Evolutionary conservation across 2,888 invertebrate species (phyloP).

Genomic region (Leptarthrus brevirostris): DNA sequence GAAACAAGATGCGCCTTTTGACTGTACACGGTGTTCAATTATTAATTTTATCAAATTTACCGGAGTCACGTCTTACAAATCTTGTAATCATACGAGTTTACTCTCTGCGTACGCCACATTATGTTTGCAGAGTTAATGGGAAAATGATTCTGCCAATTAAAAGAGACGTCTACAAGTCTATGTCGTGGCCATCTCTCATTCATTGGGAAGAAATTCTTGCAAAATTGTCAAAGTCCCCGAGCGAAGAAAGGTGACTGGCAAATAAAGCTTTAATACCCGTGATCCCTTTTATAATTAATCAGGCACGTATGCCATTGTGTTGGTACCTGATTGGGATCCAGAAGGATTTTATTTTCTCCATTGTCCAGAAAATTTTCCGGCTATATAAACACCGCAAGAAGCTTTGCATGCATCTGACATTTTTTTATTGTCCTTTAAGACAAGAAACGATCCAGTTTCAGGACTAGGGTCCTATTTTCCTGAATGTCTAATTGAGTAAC

Average conservation of each 20-base stretch:
- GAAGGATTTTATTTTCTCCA: constrained; percentile 19
- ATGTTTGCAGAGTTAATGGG: constrained; percentile 28
- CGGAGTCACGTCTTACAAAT: background rate
- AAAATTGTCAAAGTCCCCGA: constrained; percentile 51
- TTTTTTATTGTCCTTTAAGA: constrained; percentile 33
- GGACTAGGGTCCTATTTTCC: background rate
- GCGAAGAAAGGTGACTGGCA: constrained; percentile 26
- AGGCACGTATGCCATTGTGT: constrained; percentile 63
- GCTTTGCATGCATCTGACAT: constrained; percentile 26
- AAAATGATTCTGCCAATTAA: constrained; percentile 33
- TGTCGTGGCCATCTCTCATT: background rate
- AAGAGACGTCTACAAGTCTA: background rate
- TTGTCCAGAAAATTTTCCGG: constrained; percentile 22
- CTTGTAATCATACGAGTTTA: constrained; percentile 10
- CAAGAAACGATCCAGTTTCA: background rate
- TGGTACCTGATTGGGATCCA: constrained; percentile 30
- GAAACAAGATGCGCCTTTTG: background rate
- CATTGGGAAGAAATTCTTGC: background rate
- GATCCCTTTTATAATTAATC: constrained; percentile 65
- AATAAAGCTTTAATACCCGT: constrained; percentile 52
- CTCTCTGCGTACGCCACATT: constrained; percentile 1
- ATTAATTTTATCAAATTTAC: constrained; percentile 26
- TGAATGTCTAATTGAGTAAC: constrained; percentile 31
- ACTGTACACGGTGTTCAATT: constrained; percentile 2
- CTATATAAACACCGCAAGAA: constrained; percentile 6